Base-by-base conservation (phyloP, 2,888 invertebrate genomes). In the Tetramorium bicarinatum region DNA sequence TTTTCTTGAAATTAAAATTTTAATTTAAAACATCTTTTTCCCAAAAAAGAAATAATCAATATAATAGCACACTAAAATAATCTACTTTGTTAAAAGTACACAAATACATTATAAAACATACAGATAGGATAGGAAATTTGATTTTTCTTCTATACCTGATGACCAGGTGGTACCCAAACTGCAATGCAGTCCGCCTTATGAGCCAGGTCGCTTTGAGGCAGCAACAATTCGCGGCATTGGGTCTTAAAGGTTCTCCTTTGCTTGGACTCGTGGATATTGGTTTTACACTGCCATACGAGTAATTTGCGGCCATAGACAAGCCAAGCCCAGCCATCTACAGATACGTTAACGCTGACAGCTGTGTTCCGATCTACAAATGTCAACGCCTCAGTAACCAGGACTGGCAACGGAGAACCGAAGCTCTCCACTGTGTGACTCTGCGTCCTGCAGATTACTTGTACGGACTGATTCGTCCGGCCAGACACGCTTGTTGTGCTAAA, bases 131-230 rank as follows among this genome's bases (percentile, higher is more conserved):
- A 69, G 49, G 13, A 9, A 21, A 62, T 72, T 41, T 79, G 38
- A 29, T 38, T n/a, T 29, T 38, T 59, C 6, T 49, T 54, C 44
- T 49, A 49, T 87, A 95, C 96, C 94, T 96, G 96, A 86, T 96
- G 96, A 0, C 95, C 96, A 64, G 95, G 95, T 2, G 95, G 95
- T 18, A 96, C 95, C 93, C 97, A 98, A 0, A 98, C 96, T 41
- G 97, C 96, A 0, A 98, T 97, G 21, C 98, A 96, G 83, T 98
- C 97, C 0, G 99, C 98, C 92, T 97, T 97, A 94, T 99, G 99
- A 0, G 98, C 98, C 21, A 99, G 96, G 95, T 99, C 99, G 90
- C 99, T 99, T 88, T 98, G 98, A 0, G 99, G 99, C 59, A 99
- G 95, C 0, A 97, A 97, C 18, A 99, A 95, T 94, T 99, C 99